Evolutionary conservation across 2,888 invertebrate species (phyloP).

Genomic region (Drosophila acutilabella): DNA sequence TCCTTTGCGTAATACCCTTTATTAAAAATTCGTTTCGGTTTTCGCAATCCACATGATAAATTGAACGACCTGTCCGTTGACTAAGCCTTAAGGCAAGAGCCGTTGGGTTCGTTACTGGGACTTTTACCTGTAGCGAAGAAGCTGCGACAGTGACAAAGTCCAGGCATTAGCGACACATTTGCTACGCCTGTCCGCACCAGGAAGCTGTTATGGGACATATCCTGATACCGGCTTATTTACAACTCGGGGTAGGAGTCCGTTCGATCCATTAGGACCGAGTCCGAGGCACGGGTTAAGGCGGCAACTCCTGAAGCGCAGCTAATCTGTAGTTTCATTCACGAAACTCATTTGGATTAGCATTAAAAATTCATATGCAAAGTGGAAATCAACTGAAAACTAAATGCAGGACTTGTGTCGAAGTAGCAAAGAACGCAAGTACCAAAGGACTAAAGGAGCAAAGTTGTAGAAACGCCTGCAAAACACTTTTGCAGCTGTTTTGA

Average conservation of each 20-base stretch:
- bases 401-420: not conserved
- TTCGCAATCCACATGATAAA: conserved; percentile 6
- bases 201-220: not conserved
- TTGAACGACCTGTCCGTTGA: conserved; percentile 5
- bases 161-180: conserved; percentile 42
- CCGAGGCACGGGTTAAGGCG: conserved; percentile 13
- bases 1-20: conserved; percentile 36
- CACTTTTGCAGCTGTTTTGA: conserved; percentile 61
- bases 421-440: conserved; percentile 12
- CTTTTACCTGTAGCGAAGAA: conserved; percentile 21
- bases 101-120: not conserved
- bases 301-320: conserved; percentile 15
- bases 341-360: conserved; percentile 33
- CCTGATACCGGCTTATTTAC: conserved; percentile 32
- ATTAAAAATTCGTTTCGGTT: conserved; percentile 36
- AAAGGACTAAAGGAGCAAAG: conserved; percentile 20
- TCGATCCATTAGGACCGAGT: conserved; percentile 18
- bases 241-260: conserved; percentile 11
- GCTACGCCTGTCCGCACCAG: conserved; percentile 44
- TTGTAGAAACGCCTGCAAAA: conserved; percentile 27
- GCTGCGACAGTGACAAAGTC: conserved; percentile 13
- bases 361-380: conserved; percentile 38
- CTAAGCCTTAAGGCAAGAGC: conserved; percentile 1
- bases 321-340: conserved; percentile 19
- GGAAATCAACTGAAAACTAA: conserved; percentile 11